Evolutionary conservation across 2,797 vertebrate genomes (phyloP).

Genomic region (Acropternis orthonyx): DNA sequence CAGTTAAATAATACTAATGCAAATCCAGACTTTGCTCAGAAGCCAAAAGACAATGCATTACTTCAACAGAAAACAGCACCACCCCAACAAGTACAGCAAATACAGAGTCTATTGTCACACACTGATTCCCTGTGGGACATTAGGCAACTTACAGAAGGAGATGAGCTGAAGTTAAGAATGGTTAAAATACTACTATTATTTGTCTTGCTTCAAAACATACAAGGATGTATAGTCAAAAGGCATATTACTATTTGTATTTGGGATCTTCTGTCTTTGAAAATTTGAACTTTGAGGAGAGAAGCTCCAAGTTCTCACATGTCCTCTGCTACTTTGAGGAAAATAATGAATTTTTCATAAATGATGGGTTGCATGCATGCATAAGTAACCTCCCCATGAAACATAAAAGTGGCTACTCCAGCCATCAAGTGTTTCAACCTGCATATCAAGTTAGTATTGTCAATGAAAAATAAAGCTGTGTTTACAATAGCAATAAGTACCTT

Average conservation of each 20-base stretch:
- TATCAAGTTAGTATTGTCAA: background rate
- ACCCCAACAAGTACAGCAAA: background rate
- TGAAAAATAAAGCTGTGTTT: background rate
- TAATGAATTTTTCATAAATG: background rate
- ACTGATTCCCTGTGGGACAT: background rate
- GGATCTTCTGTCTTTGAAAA: background rate
- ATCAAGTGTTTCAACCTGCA: background rate
- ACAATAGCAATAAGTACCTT: conserved; percentile 76
- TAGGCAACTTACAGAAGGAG: background rate
- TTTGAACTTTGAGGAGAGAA: background rate
- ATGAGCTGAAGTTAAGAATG: background rate
- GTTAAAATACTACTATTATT: background rate
- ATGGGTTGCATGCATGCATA: background rate
- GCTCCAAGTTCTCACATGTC: background rate
- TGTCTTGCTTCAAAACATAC: background rate
- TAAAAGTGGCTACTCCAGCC: background rate
- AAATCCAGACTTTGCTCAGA: background rate
- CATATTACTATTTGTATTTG: background rate
- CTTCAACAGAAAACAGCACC: background rate
- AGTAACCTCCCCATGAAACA: background rate
- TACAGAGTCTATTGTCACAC: background rate
- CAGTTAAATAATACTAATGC: background rate
- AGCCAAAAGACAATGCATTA: background rate
- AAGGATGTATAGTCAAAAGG: background rate
- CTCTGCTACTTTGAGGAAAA: background rate